Conservation (phyloP, 2,113 vertebrate species). For the Antigone vipio region DNA sequence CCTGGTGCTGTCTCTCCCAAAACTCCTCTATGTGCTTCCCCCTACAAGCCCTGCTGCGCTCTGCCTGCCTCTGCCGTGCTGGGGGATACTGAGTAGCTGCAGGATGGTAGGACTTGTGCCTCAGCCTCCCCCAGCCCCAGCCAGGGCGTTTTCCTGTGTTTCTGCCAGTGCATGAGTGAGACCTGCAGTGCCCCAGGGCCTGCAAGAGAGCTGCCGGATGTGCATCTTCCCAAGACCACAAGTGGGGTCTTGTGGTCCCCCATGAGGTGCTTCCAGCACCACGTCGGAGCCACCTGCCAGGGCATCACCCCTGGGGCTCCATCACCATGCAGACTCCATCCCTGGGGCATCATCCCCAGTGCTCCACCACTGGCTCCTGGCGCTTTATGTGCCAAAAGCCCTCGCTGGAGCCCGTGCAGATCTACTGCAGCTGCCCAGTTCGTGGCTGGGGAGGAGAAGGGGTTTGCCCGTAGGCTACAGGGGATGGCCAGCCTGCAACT, state of each 20-base stretch:
- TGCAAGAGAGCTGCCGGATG: fast-evolving
- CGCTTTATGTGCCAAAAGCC: background rate
- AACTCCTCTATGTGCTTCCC: fast-evolving
- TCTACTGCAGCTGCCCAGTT: background rate
- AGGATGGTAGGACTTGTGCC: fast-evolving
- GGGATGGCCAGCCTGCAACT: background rate
- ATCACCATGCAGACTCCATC: too few relatives aligned
- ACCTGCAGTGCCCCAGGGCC: too few relatives aligned
- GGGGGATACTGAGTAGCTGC: fast-evolving
- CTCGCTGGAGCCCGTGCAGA: background rate
- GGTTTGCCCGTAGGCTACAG: fast-evolving
- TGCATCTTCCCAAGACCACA: background rate
- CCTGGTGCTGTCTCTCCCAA: fast-evolving
- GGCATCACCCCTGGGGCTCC: background rate
- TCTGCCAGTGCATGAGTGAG: background rate
- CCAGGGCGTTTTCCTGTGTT: fast-evolving
- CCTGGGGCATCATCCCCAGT: background rate
- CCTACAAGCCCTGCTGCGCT: background rate
- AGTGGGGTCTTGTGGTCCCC: background rate
- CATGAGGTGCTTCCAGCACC: background rate
- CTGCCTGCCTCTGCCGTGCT: background rate
- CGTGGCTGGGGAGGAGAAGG: background rate
- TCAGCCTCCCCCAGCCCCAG: background rate
- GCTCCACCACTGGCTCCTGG: background rate
- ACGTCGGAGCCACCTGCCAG: fast-evolving